Evolutionary conservation across 2,888 invertebrate species (phyloP).

Genomic region (Aphidius colemani): DNA sequence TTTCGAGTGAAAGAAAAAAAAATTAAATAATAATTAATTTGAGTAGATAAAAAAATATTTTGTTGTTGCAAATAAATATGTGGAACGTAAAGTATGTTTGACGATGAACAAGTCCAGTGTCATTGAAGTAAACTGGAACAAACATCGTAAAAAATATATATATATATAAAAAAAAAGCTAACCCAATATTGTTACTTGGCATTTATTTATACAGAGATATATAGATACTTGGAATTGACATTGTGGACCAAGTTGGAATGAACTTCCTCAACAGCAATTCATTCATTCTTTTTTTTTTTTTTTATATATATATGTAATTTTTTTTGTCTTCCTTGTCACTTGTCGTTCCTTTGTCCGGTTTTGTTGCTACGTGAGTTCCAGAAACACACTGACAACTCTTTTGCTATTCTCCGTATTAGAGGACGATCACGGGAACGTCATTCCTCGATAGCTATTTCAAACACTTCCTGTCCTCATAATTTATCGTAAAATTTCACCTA

Average conservation of each 20-base stretch:
- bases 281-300: background rate
- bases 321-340: slow-evolving; percentile 7
- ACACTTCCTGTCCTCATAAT: slow-evolving; percentile 12
- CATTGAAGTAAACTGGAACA: slow-evolving; percentile 53
- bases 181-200: slow-evolving; percentile 48
- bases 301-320: background rate
- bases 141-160: background rate
- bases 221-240: slow-evolving; percentile 43
- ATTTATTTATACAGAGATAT: slow-evolving; percentile 32
- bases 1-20: too few relatives aligned
- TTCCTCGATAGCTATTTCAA: slow-evolving; percentile 24
- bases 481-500: too few relatives aligned
- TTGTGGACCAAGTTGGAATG: slow-evolving; percentile 23
- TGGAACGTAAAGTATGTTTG: background rate
- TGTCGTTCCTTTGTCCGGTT: slow-evolving; percentile 25
- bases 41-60: too few relatives aligned
- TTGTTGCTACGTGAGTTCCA: slow-evolving; percentile 50
- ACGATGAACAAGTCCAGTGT: slow-evolving; percentile 38
- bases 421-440: slow-evolving; percentile 19
- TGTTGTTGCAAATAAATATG: too few relatives aligned
- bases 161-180: slow-evolving; percentile 43
- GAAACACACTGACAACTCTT: slow-evolving; percentile 52
- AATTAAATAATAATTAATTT: too few relatives aligned
- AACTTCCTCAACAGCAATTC: slow-evolving; percentile 9
- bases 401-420: slow-evolving; percentile 30